Conservation (phyloP, 2,888 invertebrate species). For the Pantelozetes paolii region DNA sequence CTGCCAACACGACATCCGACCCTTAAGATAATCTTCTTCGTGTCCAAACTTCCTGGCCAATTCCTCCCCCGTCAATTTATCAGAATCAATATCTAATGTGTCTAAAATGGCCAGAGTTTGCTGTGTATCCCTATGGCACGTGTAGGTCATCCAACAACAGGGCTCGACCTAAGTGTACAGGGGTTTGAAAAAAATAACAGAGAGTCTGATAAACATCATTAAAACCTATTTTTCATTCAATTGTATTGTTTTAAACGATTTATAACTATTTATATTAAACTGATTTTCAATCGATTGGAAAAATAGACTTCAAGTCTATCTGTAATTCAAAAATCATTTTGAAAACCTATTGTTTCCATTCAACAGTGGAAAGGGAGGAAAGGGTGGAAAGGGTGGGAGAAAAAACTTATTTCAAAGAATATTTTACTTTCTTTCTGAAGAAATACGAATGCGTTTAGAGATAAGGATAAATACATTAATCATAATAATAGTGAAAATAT, state of each 20-base stretch:
- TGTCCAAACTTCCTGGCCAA: slow-evolving; percentile 95
- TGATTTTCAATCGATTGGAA: no score
- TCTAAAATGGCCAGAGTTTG: slow-evolving; percentile 97
- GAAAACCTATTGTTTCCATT: no score
- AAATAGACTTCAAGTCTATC: no score
- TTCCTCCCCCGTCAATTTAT: slow-evolving; percentile 95
- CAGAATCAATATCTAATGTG: slow-evolving; percentile 89
- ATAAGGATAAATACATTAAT: slow-evolving; percentile 19
- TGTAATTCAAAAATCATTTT: no score
- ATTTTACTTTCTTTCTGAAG: no score
- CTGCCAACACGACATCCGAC: slow-evolving; percentile 90
- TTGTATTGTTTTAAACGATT: no score
- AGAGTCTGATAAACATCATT: no score
- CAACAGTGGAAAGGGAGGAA: neutral
- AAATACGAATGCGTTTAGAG: neutral
- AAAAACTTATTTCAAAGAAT: no score
- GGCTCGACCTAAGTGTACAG: slow-evolving; percentile 73
- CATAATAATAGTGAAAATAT: neutral
- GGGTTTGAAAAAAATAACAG: no score
- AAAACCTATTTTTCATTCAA: no score
- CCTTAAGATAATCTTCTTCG: slow-evolving; percentile 87
- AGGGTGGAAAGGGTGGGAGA: neutral
- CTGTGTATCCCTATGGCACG: slow-evolving; percentile 93
- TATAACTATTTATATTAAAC: no score
- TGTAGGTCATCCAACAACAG: slow-evolving; percentile 99